Evolutionary conservation across 2,113 vertebrate genomes (phyloP).

Genomic region (Vulpes ferrilata): DNA sequence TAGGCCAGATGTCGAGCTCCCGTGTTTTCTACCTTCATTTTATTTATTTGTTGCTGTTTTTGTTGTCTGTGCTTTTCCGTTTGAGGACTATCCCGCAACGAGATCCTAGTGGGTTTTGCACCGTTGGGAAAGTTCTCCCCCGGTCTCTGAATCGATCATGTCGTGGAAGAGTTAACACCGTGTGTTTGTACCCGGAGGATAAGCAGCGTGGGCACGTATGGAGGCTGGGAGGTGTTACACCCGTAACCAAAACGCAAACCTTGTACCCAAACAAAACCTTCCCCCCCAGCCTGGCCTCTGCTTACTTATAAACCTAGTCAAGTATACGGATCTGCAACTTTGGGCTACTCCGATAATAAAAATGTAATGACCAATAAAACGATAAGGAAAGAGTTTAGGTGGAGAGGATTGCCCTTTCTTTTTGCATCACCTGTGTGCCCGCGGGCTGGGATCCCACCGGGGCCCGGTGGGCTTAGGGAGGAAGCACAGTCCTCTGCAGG

Average conservation of each 20-base stretch:
- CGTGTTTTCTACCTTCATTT: slow-evolving; percentile 72
- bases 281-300: slow-evolving; percentile 51
- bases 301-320: slow-evolving; percentile 36
- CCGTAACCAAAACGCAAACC: slow-evolving; percentile 38
- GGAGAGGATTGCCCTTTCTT: slow-evolving; percentile 1
- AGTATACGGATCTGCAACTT: slow-evolving; percentile 46
- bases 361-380: slow-evolving; percentile 53
- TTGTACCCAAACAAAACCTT: neutral
- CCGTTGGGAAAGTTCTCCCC: slow-evolving; percentile 74
- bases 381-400: slow-evolving; percentile 37
- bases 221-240: neutral
- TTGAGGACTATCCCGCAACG: slow-evolving; percentile 55
- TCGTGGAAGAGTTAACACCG: slow-evolving; percentile 64
- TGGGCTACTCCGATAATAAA: slow-evolving; percentile 61
- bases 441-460: neutral
- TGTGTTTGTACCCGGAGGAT: neutral
- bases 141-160: slow-evolving; percentile 38
- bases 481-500: slow-evolving; percentile 71
- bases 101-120: slow-evolving; percentile 66
- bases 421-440: slow-evolving; percentile 62
- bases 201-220: neutral
- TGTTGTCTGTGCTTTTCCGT: neutral
- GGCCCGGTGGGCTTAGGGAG: slow-evolving; percentile 50
- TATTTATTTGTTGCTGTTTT: neutral
- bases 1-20: slow-evolving; percentile 64